Base-by-base conservation (phyloP, 2,797 vertebrate species). In the Luscinia megarhynchos region DNA sequence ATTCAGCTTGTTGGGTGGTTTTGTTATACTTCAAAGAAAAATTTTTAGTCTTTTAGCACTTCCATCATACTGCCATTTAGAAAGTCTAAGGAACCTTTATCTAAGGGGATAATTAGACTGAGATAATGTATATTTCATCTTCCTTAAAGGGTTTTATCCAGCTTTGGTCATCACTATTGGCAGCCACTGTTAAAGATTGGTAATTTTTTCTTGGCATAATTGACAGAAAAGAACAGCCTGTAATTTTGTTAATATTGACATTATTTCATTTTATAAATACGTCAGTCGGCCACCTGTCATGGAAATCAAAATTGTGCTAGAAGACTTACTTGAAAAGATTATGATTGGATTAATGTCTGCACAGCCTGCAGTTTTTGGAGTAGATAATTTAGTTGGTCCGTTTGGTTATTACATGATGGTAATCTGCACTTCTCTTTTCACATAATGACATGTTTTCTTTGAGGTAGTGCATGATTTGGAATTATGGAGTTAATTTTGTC, bases 141-240 rank as follows among this genome's bases (percentile, higher is more conserved):
- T 74, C 16, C 15, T 66, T 14, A 43, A 70, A 79, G 32, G 6
- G 8, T 85, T 87, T 82, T 87, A n/a, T 63, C 48, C 34, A 76
- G 4, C n/a, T 69, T 1, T 0, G 2, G 6, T 79, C 54, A 77
- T 73, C 1, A 0, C 46, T 93, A 0, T 57, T 85, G 64, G 46
- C 66, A 83, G 32, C 36, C 32, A 24, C 26, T 69, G 36, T 30
- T 90, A 66, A 55, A 67, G 74, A 66, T 19, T 48, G 58, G 16
- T 46, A 15, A 7, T 32, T 82, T 73, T 76, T 87, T 84, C 36
- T 53, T n/a, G 29, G 19, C 34, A 15, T 70, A 76, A 69, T 34
- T 59, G 38, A 40, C 38, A 61, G 59, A 57, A 89, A 83, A 87
- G 41, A 68, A 46, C 34, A 83, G 57, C 27, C 34, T 76, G 11